phyloP scores from a whole-genome alignment of 1,140 invertebrate genomes.

The Drosophila repleta region DNA sequence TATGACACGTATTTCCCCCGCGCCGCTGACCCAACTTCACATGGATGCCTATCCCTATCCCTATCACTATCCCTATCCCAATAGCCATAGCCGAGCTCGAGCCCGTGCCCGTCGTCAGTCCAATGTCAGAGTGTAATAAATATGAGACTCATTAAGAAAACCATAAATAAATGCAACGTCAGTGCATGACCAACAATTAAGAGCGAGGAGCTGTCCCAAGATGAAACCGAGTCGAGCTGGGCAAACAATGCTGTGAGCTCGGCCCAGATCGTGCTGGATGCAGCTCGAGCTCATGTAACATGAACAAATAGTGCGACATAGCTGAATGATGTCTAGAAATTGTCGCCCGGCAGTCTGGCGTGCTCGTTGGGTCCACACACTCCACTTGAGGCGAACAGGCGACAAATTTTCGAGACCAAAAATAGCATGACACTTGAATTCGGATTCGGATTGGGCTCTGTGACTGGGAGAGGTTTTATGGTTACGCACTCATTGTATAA shows the following conservation, averaged over 20 bases:
- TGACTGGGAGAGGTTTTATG: conserved; percentile 70
- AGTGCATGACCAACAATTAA: conserved; percentile 81
- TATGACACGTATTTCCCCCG: conserved; percentile 75
- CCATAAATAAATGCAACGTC: conserved; percentile 81
- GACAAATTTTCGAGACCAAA: conserved; percentile 75
- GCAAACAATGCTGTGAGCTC: conserved; percentile 43
- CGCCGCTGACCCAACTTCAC: conserved; percentile 51
- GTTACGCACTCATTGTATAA: conserved; percentile 68
- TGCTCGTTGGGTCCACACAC: conserved; percentile 26
- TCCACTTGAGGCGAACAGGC: conserved; percentile 65
- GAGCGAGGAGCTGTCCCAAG: conserved; percentile 72
- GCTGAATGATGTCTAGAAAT: conserved; percentile 56
- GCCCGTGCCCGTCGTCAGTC: conserved; percentile 58
- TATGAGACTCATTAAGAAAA: conserved; percentile 82
- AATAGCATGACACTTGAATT: conserved; percentile 80
- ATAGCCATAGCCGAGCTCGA: no score
- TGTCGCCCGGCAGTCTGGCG: conserved; percentile 73
- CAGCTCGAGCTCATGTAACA: conserved; percentile 60
- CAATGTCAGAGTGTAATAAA: conserved; percentile 70
- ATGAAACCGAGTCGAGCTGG: conserved; percentile 24
- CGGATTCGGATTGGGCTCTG: conserved; percentile 56
- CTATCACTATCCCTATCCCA: conserved; percentile 2
- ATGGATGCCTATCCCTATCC: conserved; percentile 7
- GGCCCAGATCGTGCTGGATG: conserved; percentile 45
- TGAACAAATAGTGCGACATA: conserved; percentile 67